Conservation (phyloP, 2,797 vertebrate species). For the Chrosomus eos region DNA sequence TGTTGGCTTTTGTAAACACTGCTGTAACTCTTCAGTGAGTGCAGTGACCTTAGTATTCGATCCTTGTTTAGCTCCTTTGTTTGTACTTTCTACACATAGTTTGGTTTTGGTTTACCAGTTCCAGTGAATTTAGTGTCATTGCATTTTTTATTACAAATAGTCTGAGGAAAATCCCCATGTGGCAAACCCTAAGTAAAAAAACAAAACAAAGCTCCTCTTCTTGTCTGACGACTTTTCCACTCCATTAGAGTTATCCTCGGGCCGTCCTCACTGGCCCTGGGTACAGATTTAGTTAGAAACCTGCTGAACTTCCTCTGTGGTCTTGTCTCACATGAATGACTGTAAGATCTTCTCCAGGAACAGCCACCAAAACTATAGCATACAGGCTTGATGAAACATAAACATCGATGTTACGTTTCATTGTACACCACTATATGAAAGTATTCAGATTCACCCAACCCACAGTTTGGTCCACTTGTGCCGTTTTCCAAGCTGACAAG, state of each 20-base stretch:
- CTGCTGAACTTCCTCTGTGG: conserved; percentile 50
- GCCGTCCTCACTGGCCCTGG: conserved; percentile 35
- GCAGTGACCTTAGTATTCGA: background rate
- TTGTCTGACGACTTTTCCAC: conserved; percentile 54
- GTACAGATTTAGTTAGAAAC: conserved; percentile 37
- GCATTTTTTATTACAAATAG: conserved; percentile 48
- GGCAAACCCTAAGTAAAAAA: conserved; percentile 26
- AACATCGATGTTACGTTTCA: conserved; percentile 13
- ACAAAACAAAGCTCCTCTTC: conserved; percentile 49
- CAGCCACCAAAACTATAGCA: conserved; percentile 38
- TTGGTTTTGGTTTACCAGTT: conserved; percentile 37
- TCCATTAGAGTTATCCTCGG: conserved; percentile 54
- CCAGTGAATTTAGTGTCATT: conserved; percentile 26
- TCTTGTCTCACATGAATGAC: conserved; percentile 35
- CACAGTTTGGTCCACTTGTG: conserved; percentile 18
- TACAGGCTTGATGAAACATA: conserved; percentile 16
- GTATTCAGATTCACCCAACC: conserved; percentile 20
- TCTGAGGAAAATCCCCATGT: conserved; percentile 25
- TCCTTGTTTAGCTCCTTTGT: conserved; percentile 30
- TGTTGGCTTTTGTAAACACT: background rate
- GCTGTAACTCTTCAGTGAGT: conserved; percentile 10
- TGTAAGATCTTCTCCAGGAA: conserved; percentile 28
- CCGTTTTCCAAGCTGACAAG: conserved; percentile 25
- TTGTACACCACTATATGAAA: background rate
- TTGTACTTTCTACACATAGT: conserved; percentile 5